These are phyloP conservation scores for Sus cebifrons DNA, from an alignment of 2,797 vertebrate genomes.

Conservation along the genomic window DNA sequence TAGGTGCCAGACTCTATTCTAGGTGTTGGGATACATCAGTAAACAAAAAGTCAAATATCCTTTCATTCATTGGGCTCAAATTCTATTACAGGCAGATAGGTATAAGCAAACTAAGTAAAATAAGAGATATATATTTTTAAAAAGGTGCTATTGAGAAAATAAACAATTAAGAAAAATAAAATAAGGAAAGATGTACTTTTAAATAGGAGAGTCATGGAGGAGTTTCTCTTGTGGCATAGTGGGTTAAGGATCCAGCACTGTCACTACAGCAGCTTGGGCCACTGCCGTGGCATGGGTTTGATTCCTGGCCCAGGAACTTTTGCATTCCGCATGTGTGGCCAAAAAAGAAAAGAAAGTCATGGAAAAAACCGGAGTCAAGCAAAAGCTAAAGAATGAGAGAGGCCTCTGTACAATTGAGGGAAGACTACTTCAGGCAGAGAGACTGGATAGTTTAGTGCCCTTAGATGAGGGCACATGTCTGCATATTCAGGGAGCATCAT, in stretches of 20 bases:
- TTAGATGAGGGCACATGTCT: background rate
- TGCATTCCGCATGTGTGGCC: no score
- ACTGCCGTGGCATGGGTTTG: no score
- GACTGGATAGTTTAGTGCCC: background rate
- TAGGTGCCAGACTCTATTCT: background rate
- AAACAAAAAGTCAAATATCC: conserved; percentile 19
- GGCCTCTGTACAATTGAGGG: background rate
- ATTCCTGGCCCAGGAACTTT: no score
- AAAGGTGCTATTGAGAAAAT: conserved; percentile 57
- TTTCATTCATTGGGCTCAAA: background rate
- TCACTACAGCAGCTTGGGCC: no score
- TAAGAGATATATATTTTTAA: background rate
- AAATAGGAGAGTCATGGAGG: background rate
- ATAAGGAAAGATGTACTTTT: background rate
- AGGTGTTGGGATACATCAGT: background rate
- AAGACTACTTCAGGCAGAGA: conserved; percentile 1
- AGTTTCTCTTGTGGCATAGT: no score
- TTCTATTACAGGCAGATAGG: background rate
- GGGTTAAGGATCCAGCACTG: no score
- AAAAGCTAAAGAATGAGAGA: background rate
- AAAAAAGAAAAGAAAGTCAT: background rate
- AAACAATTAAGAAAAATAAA: background rate
- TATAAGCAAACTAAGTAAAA: conserved; percentile 42
- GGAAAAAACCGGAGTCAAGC: background rate
- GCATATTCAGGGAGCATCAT: background rate